phyloP scores from a whole-genome alignment of 2,888 invertebrate genomes.

The Erebia aethiops region DNA sequence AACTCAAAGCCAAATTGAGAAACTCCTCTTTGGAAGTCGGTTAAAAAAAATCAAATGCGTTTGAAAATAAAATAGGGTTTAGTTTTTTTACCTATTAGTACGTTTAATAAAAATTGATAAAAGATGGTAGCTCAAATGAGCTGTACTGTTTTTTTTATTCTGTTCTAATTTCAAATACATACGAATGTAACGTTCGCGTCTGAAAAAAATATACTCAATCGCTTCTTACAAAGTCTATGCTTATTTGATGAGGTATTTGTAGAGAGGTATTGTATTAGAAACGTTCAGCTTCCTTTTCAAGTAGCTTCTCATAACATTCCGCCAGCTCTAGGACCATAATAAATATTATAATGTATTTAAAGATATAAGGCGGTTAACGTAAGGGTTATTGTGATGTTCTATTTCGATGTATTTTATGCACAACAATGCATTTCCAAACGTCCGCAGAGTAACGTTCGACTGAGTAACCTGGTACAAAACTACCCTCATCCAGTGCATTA shows the following conservation, averaged over 20 bases:
- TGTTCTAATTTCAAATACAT: no score
- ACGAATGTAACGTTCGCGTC: no score
- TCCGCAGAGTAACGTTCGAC: conserved; percentile 57
- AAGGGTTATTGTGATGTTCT: conserved; percentile 54
- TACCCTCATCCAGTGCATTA: conserved; percentile 77
- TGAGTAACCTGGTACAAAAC: conserved; percentile 73
- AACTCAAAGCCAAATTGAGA: no score
- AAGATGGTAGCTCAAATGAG: no score
- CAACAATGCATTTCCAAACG: conserved; percentile 64
- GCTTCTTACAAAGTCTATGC: not conserved
- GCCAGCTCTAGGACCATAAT: conserved; percentile 8
- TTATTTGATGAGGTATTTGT: not conserved
- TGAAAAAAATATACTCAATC: no score
- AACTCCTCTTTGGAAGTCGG: no score
- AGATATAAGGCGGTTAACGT: conserved; percentile 23
- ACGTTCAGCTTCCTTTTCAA: not conserved
- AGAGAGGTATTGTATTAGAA: not conserved
- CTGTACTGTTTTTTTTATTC: no score
- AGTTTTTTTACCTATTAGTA: no score
- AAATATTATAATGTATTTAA: conserved; percentile 42
- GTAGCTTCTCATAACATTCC: not conserved
- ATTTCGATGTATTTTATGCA: conserved; percentile 66
- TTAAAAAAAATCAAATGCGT: no score
- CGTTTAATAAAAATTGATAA: no score
- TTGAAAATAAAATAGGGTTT: no score